Conservation (phyloP, 2,797 vertebrate species). For the Apodemus agrarius region DNA sequence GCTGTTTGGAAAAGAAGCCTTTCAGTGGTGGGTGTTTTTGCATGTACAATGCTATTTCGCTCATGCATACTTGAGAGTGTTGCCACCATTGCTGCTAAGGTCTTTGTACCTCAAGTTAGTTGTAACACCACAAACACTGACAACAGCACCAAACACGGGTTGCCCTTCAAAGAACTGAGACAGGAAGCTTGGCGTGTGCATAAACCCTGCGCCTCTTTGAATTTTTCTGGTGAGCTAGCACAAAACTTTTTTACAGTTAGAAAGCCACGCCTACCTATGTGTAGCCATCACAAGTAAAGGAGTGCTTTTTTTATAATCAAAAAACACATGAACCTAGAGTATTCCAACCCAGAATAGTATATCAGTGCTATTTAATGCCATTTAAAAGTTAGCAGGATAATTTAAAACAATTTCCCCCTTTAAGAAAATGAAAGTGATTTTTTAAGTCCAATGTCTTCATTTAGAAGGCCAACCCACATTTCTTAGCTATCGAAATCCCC, state of each 20-base stretch:
- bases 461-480: constrained; percentile 1
- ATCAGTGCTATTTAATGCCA: neutral
- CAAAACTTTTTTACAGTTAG: neutral
- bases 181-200: neutral
- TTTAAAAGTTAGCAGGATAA: neutral
- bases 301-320: neutral
- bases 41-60: neutral
- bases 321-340: neutral
- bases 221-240: neutral
- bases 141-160: neutral
- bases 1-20: neutral
- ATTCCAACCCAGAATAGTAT: neutral
- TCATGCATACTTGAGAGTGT: constrained; percentile 30
- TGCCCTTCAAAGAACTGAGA: neutral
- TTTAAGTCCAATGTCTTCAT: constrained; percentile 18
- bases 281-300: neutral
- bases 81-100: constrained; percentile 3
- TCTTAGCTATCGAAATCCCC: neutral
- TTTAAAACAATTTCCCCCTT: constrained; percentile 25
- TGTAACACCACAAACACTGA: neutral
- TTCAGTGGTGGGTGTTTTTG: neutral
- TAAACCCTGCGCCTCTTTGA: neutral
- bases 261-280: neutral
- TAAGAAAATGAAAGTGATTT: constrained; percentile 44
- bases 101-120: constrained; percentile 42